Base-by-base conservation (phyloP, 1,140 invertebrate species). In the Heterodera carotae region DNA sequence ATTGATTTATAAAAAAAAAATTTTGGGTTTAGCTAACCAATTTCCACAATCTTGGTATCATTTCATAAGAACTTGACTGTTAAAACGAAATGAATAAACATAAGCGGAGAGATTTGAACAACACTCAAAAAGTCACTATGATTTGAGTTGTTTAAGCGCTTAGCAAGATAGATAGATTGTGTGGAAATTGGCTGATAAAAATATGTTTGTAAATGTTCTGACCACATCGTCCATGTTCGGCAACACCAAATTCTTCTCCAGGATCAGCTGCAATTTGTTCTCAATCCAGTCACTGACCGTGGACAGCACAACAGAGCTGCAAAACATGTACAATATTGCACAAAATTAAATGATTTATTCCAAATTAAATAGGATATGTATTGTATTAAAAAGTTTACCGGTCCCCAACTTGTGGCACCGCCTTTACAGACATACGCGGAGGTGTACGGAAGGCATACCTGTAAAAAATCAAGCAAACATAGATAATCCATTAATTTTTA, bases 191-290 rank as follows among this genome's bases (percentile, higher is more conserved):
- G n/a, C n/a, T n/a, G n/a, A n/a, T n/a, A 10, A 56, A 56, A 56
- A 56, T n/a, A 56, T 56, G 53, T 62, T 62, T 18, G 7, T 10
- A 66, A 29, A 66, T 3, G 27, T 34, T 8, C 25, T 10, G 29
- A 84, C 77, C 22, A 87, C 64, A 70, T 87, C 85, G 69, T 86
- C 85, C 83, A 88, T 81, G 64, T 87, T 88, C 0, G 85, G 85
- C 18, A 84, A 73, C 7, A 86, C 85, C 22, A 86, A 76, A 76
- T 86, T 86, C 76, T 86, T 86, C 64, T 88, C 86, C 15, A 86
- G 77, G 5, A 86, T 59, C 43, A 79, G 62, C 59, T 71, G 60
- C 27, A 79, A 72, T 68, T 81, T 84, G n/a, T 66, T 80, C 76
- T 88, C 85, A 62, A 86, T 86, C 85, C 85, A 86, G 33, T 86